Conservation (phyloP, 2,797 vertebrate species). For the Spondyliosoma cantharus region DNA sequence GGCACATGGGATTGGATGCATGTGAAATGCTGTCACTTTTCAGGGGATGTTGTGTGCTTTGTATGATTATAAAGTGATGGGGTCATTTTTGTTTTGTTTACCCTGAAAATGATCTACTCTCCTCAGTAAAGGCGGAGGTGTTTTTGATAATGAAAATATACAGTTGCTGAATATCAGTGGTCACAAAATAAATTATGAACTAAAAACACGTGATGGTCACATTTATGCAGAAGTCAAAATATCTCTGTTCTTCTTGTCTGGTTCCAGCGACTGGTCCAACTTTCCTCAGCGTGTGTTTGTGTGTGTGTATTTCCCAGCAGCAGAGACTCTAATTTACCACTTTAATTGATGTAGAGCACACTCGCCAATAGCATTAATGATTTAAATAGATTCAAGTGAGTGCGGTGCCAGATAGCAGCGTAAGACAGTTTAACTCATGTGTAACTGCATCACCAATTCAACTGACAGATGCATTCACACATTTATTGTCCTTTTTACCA, state of each 20-base stretch:
- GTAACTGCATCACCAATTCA: constrained; percentile 19
- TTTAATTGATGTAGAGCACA: constrained; percentile 50
- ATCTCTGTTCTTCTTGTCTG: constrained; percentile 4
- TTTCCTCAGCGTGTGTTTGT: constrained; percentile 12
- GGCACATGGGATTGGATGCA: constrained; percentile 70
- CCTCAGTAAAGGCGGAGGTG: constrained; percentile 18
- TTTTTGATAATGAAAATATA: constrained; percentile 13
- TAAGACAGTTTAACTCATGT: constrained; percentile 29
- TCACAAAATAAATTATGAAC: constrained; percentile 16
- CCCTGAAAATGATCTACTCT: constrained; percentile 37
- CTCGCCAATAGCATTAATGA: constrained; percentile 54
- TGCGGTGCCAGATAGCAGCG: constrained; percentile 26
- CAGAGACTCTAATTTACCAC: constrained; percentile 51
- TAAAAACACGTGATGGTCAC: constrained; percentile 1
- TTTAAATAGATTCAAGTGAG: constrained; percentile 38
- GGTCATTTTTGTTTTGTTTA: constrained; percentile 72
- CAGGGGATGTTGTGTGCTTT: constrained; percentile 67
- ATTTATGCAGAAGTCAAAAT: constrained; percentile 6
- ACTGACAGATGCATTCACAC: constrained; percentile 49
- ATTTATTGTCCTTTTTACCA: constrained; percentile 45
- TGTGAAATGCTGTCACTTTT: constrained; percentile 67
- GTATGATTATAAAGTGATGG: constrained; percentile 65
- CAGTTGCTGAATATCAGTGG: constrained; percentile 43
- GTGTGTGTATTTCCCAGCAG: constrained; percentile 9
- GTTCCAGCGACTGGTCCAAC: background rate